Evolutionary conservation across 1,140 invertebrate species (phyloP), one percentile per base, ranked within the genome.

Genomic region (Asbolus verrucosus): DNA sequence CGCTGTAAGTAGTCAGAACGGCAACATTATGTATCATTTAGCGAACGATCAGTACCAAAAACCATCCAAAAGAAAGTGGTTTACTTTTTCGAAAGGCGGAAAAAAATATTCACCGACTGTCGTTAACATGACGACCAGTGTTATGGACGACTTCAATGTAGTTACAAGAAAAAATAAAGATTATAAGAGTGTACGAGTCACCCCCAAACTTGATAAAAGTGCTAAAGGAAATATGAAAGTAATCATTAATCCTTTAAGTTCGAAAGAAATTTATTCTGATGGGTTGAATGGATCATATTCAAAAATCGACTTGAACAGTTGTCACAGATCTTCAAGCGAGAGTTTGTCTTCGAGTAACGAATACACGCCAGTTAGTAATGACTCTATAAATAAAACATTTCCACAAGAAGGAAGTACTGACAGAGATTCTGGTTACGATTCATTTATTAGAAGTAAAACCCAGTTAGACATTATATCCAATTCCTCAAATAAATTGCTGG

Each of bases 21-120:
- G 93, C 0, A 93, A 94, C 76, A 89, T 95, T 0, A 92, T 93
- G 73, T 95, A 94, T 81, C 93, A 95, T 78, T 89, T 94, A 15
- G 89, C 79, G 1, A 77, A 78, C 27, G 71, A 71, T 63, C 71
- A 74, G 3, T 76, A 69, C 39, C 74, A 77, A 9, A 81, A 78
- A 75, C 78, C 79, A n/a, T 67, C 73, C 5, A 80, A 80, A 31
- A 77, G 76, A 65, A 76, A 76, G 36, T 80, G 79, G 75, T 81
- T 80, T 67, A 70, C 76, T 0, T 81, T 81, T 68, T 75, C 77
- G 8, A 78, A 80, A 71, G 38, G 78, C 0, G 73, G 68, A 6
- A 81, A 80, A 62, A 80, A 80, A 60, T 73, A 66, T 30, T 67
- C 73, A 1, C 72, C 75, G 5, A 69, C 73, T 15, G 71, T 75